Conservation (phyloP, 2,797 vertebrate species). For the Alectoris magna region DNA sequence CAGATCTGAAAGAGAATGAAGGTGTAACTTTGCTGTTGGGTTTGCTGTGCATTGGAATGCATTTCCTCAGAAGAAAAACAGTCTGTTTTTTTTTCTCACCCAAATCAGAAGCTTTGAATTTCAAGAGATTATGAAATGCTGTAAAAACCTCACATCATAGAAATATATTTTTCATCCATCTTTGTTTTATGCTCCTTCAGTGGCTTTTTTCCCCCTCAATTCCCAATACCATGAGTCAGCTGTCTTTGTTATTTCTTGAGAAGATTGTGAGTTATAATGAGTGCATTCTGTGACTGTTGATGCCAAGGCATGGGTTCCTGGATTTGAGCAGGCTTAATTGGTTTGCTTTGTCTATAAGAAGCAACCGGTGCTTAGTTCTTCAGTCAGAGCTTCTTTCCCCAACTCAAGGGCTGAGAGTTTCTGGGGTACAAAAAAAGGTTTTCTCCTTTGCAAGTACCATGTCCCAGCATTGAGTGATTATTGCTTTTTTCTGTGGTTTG, state of each 20-base stretch:
- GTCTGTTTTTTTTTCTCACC: not conserved
- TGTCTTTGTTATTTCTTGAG: not conserved
- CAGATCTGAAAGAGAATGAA: not conserved
- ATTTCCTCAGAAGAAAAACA: not conserved
- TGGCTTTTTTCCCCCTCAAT: not conserved
- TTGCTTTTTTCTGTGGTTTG: slow-evolving; percentile 5
- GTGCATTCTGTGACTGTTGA: not conserved
- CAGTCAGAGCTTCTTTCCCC: not conserved
- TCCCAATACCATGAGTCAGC: not conserved
- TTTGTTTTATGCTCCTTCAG: not conserved
- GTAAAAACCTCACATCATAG: not conserved
- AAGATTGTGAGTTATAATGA: not conserved
- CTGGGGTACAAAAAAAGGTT: not conserved
- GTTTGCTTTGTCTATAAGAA: not conserved
- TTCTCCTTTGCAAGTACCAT: not conserved
- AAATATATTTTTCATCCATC: not conserved
- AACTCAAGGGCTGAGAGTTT: not conserved
- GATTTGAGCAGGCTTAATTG: not conserved
- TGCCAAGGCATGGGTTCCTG: not conserved
- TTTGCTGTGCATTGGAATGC: not conserved
- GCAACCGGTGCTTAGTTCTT: not conserved
- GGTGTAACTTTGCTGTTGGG: not conserved
- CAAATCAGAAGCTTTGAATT: not conserved
- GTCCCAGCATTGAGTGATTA: not conserved
- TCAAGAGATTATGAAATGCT: not conserved